Base-by-base conservation (phyloP, 2,888 invertebrate genomes). In the Folsomia manolachei region DNA sequence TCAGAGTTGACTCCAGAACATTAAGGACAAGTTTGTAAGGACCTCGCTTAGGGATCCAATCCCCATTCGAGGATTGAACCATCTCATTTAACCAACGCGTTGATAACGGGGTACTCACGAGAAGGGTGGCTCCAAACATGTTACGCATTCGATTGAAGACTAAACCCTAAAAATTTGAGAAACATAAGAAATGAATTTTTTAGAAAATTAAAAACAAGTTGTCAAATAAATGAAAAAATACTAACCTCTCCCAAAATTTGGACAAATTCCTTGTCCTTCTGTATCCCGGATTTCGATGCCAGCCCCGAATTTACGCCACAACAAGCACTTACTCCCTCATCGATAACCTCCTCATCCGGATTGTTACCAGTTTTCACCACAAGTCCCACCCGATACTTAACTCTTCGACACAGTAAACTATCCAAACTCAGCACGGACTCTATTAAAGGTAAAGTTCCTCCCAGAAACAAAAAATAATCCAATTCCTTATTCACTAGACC, bases 71-170 rank as follows among this genome's bases (percentile, higher is more conserved):
- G 14, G 67, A 26, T 1, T 63, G 61, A 21, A 60, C 63, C 69
- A 77, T 75, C 63, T 75, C 73, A 60, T 73, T 71, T 1, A 73
- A 61, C 77, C 77, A 77, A 11, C 71, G 64, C n/a, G 74, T 75
- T 19, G 70, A 71, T 0, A 70, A 69, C 1, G 77, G 74, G 1
- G 70, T 72, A 60, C 73, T 75, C 1, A 77, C 66, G 61, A 7
- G 53, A 23, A 77, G 9, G 21, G 39, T 27, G 64, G 60, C 63
- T 1, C 73, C 71, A 19, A 72, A 14, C 14, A 79, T 71, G 63
- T 75, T 77, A 23, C 25, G 27, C 1, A 73, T 69, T 23, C 53
- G 65, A 61, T 78, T 74, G 23, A 61, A 27, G 62, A 71, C 71
- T 11, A 74, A 11, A 9, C 26, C n/a, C 39, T 62, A n/a, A 7